These are phyloP conservation scores for Pseudococcus jackbeardsleyi DNA, from an alignment of 2,888 invertebrate genomes.

Conservation along the genomic window DNA sequence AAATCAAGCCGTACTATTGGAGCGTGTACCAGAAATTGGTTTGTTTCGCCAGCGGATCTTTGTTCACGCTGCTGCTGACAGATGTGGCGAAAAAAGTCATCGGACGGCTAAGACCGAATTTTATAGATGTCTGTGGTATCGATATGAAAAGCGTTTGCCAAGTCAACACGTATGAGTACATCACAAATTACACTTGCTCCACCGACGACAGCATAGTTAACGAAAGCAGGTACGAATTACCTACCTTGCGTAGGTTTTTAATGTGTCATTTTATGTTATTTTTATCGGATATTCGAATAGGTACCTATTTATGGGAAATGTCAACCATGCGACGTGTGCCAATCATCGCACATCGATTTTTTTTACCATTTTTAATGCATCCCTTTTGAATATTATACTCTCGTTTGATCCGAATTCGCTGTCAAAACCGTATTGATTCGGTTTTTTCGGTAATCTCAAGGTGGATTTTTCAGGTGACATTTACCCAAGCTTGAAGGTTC, in stretches of 20 bases:
- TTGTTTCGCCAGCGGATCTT: conserved; percentile 89
- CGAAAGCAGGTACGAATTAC: conserved; percentile 43
- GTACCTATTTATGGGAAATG: too few relatives aligned
- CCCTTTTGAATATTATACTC: too few relatives aligned
- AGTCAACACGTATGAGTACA: conserved; percentile 77
- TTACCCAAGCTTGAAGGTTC: not conserved
- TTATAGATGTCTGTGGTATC: conserved; percentile 89
- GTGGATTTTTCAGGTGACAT: not conserved
- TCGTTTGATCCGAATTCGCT: not conserved
- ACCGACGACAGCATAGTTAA: not conserved
- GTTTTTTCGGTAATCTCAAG: not conserved
- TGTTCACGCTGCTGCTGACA: conserved; percentile 86
- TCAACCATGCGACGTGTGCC: too few relatives aligned
- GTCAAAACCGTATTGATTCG: not conserved
- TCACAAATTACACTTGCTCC: conserved; percentile 79
- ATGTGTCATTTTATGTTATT: too few relatives aligned
- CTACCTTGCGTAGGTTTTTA: too few relatives aligned
- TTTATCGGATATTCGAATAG: too few relatives aligned
- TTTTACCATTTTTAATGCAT: too few relatives aligned
- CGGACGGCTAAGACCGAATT: conserved; percentile 94
- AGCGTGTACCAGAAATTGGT: conserved; percentile 80
- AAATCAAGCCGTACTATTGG: conserved; percentile 38
- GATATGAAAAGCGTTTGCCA: conserved; percentile 75
- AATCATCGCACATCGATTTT: too few relatives aligned
- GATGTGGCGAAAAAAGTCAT: conserved; percentile 95